Percentiles rank a stretch among this genome's conserved stretches.
Conservation (phyloP, 2,113 vertebrate species). For the Plestiodon gilberti region DNA sequence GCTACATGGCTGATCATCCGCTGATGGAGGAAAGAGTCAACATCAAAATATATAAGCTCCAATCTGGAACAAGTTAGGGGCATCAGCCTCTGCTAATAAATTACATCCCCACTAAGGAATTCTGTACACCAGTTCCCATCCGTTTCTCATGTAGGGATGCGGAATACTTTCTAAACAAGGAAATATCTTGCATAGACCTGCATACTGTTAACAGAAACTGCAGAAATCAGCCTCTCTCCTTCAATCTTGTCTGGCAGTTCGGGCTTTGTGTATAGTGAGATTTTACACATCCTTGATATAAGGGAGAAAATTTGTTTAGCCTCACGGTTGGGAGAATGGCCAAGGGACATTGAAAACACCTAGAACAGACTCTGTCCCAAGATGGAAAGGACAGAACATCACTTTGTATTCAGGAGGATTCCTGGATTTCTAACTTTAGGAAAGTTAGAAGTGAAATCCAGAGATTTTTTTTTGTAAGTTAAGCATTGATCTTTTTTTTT, state of each 20-base stretch:
- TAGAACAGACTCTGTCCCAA: not conserved
- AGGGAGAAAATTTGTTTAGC: constrained; percentile 8
- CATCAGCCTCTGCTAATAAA: constrained; percentile 43
- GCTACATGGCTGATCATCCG: not conserved
- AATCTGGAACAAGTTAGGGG: constrained; percentile 32
- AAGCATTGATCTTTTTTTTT: not conserved
- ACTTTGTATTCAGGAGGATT: not conserved
- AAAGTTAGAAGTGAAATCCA: not conserved
- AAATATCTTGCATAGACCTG: constrained; percentile 6
- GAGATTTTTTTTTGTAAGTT: not conserved
- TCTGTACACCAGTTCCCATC: constrained; percentile 54
- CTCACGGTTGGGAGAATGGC: not conserved
- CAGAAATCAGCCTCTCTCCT: not conserved
- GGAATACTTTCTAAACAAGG: constrained; percentile 29
- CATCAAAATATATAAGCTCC: not conserved
- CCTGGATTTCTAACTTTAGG: not conserved
- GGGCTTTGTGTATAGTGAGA: not conserved
- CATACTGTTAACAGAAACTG: not conserved
- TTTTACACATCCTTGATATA: constrained; percentile 24
- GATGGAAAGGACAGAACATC: not conserved
- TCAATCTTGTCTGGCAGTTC: not conserved
- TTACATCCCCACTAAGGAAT: constrained; percentile 44
- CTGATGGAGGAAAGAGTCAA: not conserved
- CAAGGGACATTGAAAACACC: not conserved
- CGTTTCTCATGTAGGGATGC: constrained; percentile 29